Conservation (phyloP, 2,888 invertebrate species). For the Uropetala carovei region DNA sequence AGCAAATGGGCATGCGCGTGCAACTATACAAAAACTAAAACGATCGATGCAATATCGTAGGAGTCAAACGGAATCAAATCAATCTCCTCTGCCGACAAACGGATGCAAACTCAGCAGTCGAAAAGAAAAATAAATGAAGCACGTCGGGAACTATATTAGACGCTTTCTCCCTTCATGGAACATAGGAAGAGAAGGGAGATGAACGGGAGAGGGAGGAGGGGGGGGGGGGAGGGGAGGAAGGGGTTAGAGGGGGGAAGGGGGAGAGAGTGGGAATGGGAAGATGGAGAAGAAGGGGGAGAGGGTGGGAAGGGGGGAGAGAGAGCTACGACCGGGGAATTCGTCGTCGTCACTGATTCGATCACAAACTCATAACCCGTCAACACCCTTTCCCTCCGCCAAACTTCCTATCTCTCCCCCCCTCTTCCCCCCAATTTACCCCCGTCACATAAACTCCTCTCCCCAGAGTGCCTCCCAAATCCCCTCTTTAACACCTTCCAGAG, state of each 20-base stretch:
- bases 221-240: not conserved
- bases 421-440: too few species aligned
- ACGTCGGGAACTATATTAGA: not conserved
- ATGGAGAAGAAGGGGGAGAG: not conserved
- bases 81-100: not conserved
- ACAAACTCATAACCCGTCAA: not conserved
- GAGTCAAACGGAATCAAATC: not conserved
- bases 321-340: too few species aligned
- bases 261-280: too few species aligned
- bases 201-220: too few species aligned
- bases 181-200: not conserved
- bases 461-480: not conserved
- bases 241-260: too few species aligned
- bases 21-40: too few species aligned
- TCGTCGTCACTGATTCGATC: not conserved
- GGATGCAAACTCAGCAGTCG: conserved; percentile 21
- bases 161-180: conserved; percentile 66
- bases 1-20: too few species aligned
- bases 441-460: not conserved
- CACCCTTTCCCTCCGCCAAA: conserved; percentile 6
- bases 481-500: not conserved
- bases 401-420: too few species aligned
- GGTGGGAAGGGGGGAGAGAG: not conserved
- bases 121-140: conserved; percentile 31
- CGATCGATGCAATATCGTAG: too few species aligned